Percentiles rank a stretch among this genome's conserved stretches.
Evolutionary conservation across 1,140 invertebrate species (phyloP).

Genomic region (Danaus plexippus): DNA sequence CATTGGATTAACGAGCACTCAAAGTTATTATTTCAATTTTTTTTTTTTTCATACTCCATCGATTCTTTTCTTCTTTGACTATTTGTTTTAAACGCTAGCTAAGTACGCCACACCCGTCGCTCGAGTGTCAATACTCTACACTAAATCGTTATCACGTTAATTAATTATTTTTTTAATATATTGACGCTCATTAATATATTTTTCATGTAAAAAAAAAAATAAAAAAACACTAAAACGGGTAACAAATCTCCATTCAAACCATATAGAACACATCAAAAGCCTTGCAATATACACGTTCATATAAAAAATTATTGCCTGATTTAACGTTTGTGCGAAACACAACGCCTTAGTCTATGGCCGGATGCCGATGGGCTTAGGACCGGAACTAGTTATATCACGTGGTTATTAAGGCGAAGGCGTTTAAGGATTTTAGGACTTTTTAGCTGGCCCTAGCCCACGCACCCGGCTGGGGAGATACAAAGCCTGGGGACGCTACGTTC

Average conservation of each 20-base stretch:
- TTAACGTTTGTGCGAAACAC: too few species aligned
- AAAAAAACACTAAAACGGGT: constrained; percentile 47
- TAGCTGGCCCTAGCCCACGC: too few species aligned
- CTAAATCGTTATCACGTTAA: background rate
- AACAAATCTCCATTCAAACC: constrained; percentile 39
- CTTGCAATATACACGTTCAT: constrained; percentile 7
- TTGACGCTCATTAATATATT: too few species aligned
- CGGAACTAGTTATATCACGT: too few species aligned
- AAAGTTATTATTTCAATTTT: constrained; percentile 57
- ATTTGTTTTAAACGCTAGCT: constrained; percentile 60
- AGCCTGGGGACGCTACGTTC: too few species aligned
- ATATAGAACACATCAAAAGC: constrained; percentile 43
- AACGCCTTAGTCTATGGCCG: constrained; percentile 1
- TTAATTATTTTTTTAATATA: too few species aligned
- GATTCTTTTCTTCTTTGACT: constrained; percentile 35
- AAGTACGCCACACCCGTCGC: constrained; percentile 55
- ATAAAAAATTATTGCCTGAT: too few species aligned
- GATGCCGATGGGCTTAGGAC: too few species aligned
- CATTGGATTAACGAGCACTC: constrained; percentile 67
- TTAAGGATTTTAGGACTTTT: too few species aligned
- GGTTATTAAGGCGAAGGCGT: too few species aligned
- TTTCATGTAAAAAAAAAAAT: too few species aligned
- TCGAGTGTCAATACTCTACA: constrained; percentile 13
- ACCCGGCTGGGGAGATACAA: background rate
- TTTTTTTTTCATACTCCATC: too few species aligned